Base-by-base conservation (phyloP, 2,888 invertebrate genomes). In the Tipula lateralis region DNA sequence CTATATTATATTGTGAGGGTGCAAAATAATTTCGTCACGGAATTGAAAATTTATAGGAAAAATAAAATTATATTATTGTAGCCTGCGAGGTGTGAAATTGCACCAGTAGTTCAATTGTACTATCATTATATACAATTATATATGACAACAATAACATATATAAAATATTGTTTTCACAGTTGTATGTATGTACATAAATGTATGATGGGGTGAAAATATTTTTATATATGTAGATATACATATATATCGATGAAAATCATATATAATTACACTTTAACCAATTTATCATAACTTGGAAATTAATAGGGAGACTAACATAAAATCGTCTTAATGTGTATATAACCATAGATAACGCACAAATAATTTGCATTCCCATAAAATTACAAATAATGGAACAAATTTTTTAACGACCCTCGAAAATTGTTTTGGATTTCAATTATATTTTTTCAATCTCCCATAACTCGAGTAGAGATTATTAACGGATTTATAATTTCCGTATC, bases 51-150 rank as follows among this genome's bases (percentile, higher is more conserved):
- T 2, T 39, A 39, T 39, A 32, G 9, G 13, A 39, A 39, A 39
- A 39, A 13, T 7, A 66, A 66, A 24, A 66, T 66, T 12, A 66
- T 24, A 24, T 66, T 66, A 66, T 24, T 66, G 66, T 66, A 66
- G 66, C 66, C 66, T 66, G 66, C 66, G 66, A 66, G 66, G 66
- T 66, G 66, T 66, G 66, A 66, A 66, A 66, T 66, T 66, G 66
- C 66, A 66, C 66, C 66, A 66, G 66, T 66, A 66, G 66, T 66
- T 66, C 66, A 66, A 66, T 66, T 66, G 66, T 66, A 66, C 24
- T 66, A 66, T 66, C 24, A 66, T 66, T 66, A 66, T 66, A 66
- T n/a, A 44, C 44, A 44, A 44, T 44, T 44, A 44, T 32, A 32
- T 24, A 66, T 66, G 66, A 66, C 24, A 66, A 66, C 66, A 66